These are phyloP conservation scores for Scaptomyza cyrtandrae DNA, from an alignment of 2,888 invertebrate genomes.

Conservation along the genomic window DNA sequence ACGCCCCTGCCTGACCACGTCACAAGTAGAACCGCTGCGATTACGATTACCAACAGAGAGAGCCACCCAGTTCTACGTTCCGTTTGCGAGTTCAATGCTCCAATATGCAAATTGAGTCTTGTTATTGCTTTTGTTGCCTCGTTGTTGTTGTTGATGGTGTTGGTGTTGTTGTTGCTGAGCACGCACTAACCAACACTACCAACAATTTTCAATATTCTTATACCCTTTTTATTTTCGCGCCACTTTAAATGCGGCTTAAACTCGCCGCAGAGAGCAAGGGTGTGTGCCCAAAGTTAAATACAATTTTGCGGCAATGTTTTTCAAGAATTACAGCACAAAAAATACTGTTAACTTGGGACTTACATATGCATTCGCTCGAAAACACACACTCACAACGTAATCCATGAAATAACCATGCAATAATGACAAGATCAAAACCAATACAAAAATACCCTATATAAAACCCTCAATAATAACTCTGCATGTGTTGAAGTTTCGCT, in stretches of 20 bases:
- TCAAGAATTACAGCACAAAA: slow-evolving; percentile 66
- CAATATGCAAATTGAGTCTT: slow-evolving; percentile 75
- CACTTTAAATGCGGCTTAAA: slow-evolving; percentile 60
- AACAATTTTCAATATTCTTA: slow-evolving; percentile 19
- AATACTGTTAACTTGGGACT: slow-evolving; percentile 62
- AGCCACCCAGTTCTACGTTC: slow-evolving; percentile 29
- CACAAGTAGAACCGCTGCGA: slow-evolving; percentile 44
- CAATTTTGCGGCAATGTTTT: slow-evolving; percentile 64
- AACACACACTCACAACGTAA: slow-evolving; percentile 20
- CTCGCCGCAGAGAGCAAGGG: slow-evolving; percentile 16
- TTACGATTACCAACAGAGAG: slow-evolving; percentile 50
- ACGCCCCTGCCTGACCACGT: not conserved
- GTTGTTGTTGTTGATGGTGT: slow-evolving; percentile 2
- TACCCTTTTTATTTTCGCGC: slow-evolving; percentile 15
- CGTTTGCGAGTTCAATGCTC: slow-evolving; percentile 71
- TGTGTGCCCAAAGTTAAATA: slow-evolving; percentile 46
- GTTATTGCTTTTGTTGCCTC: slow-evolving; percentile 35
- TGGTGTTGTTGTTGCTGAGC: slow-evolving; percentile 36
- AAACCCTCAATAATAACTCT: too few relatives aligned
- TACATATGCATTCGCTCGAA: slow-evolving; percentile 41
- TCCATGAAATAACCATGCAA: slow-evolving; percentile 46
- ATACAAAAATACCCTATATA: not conserved
- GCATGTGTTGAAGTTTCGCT: not conserved
- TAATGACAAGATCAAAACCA: slow-evolving; percentile 7
- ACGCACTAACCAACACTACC: slow-evolving; percentile 52